A percentile compares a stretch with the other conserved stretches of the same genome.
Conservation (phyloP, 2,888 invertebrate species). For the Drosophila lacicola region DNA sequence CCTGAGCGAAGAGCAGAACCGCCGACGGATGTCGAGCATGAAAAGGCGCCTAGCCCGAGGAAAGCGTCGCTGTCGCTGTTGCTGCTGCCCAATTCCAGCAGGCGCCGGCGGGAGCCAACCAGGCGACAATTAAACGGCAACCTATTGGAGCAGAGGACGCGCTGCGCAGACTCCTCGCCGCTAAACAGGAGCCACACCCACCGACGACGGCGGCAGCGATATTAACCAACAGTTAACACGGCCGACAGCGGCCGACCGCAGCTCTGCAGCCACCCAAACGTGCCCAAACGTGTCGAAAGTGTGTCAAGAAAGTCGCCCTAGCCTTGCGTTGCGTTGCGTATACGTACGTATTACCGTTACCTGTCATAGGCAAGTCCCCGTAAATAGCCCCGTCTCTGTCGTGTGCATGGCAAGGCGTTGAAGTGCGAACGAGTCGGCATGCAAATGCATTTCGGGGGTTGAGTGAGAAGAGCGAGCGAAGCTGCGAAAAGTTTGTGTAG, state of each 20-base stretch:
- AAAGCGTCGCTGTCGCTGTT: conserved; percentile 23
- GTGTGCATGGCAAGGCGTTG: not conserved
- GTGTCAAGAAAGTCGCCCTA: conserved; percentile 61
- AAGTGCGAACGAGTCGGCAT: conserved; percentile 45
- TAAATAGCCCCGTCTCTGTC: conserved; percentile 44
- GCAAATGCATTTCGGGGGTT: conserved; percentile 60
- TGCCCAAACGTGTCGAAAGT: conserved; percentile 37
- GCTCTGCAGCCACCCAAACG: conserved; percentile 1
- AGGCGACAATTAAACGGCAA: conserved; percentile 71
- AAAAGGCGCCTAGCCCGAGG: conserved; percentile 17
- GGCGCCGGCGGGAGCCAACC: conserved; percentile 58
- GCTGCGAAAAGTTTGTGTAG: conserved; percentile 55
- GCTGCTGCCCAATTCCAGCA: conserved; percentile 69
- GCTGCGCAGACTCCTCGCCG: conserved; percentile 81
- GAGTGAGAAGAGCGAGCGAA: conserved; percentile 50
- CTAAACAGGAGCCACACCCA: conserved; percentile 78
- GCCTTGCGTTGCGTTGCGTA: conserved; percentile 15
- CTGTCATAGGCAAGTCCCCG: conserved; percentile 56
- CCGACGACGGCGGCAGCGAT: conserved; percentile 34
- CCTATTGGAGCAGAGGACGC: conserved; percentile 71
- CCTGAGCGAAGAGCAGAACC: conserved; percentile 19
- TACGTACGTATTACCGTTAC: conserved; percentile 49
- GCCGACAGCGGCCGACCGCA: conserved; percentile 43
- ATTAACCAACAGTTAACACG: conserved; percentile 68
- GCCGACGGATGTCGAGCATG: conserved; percentile 51